Evolutionary conservation across 2,113 vertebrate genomes (phyloP).

Genomic region (Nothoprocta perdicaria): DNA sequence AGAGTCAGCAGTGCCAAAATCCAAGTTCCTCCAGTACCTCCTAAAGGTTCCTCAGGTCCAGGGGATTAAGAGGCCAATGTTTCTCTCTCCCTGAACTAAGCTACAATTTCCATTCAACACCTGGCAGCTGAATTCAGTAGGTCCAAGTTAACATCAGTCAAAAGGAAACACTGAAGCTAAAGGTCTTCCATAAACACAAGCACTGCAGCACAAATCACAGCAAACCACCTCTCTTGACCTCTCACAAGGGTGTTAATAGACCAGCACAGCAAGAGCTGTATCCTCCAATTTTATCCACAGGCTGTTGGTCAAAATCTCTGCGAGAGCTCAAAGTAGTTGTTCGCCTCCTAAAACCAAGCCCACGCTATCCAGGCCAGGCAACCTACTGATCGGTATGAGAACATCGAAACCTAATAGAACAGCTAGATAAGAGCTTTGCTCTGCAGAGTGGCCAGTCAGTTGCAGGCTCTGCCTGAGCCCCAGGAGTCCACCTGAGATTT

Average conservation of each 20-base stretch:
- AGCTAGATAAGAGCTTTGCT: background rate
- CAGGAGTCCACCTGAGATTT: background rate
- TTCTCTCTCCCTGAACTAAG: background rate
- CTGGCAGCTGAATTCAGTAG: background rate
- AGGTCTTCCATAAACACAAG: background rate
- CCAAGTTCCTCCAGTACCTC: background rate
- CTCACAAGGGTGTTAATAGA: background rate
- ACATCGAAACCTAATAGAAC: background rate
- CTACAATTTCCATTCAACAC: background rate
- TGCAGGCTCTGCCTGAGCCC: background rate
- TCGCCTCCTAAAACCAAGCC: background rate
- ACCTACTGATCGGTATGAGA: background rate
- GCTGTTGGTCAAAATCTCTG: background rate
- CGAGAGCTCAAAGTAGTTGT: background rate
- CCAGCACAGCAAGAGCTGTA: background rate
- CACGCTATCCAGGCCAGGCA: background rate
- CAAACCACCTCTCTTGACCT: background rate
- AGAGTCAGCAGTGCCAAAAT: background rate
- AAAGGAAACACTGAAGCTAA: background rate
- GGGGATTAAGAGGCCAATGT: background rate
- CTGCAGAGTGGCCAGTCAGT: fast-evolving
- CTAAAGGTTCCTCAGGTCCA: background rate
- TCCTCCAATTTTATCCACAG: background rate
- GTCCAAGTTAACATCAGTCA: background rate
- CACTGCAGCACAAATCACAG: background rate